These are phyloP conservation scores for Morelia viridis DNA, from an alignment of 2,797 vertebrate species.

Conservation along the genomic window DNA sequence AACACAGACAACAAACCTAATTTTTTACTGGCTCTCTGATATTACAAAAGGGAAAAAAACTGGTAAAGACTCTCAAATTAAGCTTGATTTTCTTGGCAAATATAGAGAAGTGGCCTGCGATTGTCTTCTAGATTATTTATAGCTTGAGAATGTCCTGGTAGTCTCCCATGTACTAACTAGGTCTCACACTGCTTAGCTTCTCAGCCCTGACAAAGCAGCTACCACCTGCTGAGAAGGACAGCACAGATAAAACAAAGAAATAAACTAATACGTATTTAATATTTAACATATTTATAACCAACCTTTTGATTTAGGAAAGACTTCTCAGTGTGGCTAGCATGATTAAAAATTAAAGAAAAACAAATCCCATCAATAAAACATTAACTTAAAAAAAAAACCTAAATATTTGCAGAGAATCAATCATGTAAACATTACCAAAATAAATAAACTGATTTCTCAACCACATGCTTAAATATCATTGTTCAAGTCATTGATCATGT, in stretches of 20 bases:
- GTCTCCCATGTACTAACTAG: too few species aligned
- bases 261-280: not conserved
- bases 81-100: too few species aligned
- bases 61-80: too few species aligned
- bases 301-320: not conserved
- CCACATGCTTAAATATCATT: too few species aligned
- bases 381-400: not conserved
- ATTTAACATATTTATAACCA: not conserved
- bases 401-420: not conserved
- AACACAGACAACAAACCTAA: not conserved
- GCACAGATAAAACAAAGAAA: not conserved
- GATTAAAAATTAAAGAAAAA: not conserved
- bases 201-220: too few species aligned
- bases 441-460: not conserved
- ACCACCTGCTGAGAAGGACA: not conserved
- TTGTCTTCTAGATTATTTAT: too few species aligned
- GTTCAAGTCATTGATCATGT: not conserved
- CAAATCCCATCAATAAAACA: not conserved
- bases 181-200: too few species aligned
- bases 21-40: not conserved
- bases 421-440: not conserved
- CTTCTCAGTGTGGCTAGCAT: not conserved
- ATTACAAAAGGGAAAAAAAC: not conserved
- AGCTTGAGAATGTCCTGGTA: too few species aligned
- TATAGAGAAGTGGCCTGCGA: too few species aligned